These are phyloP conservation scores for Drepana arcuata DNA, from an alignment of 1,140 invertebrate species.

Conservation along the genomic window DNA sequence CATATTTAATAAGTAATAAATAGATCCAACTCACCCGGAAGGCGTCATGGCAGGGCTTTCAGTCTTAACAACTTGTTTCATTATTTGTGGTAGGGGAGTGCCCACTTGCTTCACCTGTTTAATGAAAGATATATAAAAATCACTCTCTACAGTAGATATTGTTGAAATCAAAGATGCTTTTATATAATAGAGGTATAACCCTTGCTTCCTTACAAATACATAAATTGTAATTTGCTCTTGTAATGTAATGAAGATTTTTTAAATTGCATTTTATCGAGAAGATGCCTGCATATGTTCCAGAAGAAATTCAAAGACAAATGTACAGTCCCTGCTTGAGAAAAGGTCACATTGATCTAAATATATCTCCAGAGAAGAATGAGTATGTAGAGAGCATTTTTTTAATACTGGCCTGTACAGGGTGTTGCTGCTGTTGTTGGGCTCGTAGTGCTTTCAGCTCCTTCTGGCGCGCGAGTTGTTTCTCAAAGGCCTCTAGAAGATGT, in stretches of 20 bases:
- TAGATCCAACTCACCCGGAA: conserved; percentile 47
- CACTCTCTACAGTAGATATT: not conserved
- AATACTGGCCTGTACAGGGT: conserved; percentile 38
- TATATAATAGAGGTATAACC: no score
- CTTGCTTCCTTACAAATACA: no score
- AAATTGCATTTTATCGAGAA: no score
- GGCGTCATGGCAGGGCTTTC: conserved; percentile 54
- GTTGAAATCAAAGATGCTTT: not conserved
- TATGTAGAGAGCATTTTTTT: not conserved
- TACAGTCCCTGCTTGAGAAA: no score
- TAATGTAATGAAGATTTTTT: no score
- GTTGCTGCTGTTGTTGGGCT: conserved; percentile 49
- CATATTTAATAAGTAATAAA: no score
- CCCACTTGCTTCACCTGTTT: conserved; percentile 52
- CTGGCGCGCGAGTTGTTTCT: conserved; percentile 82
- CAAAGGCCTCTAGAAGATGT: conserved; percentile 83
- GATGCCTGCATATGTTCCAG: no score
- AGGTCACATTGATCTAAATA: no score
- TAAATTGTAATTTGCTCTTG: no score
- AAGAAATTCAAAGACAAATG: no score
- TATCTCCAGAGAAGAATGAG: no score
- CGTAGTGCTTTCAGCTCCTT: conserved; percentile 78
- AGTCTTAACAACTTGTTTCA: conserved; percentile 45
- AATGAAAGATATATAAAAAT: conserved; percentile 8
- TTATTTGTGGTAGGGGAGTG: conserved; percentile 49